Conservation (phyloP, 2,888 invertebrate genomes). For the Blastobasis adustella region DNA sequence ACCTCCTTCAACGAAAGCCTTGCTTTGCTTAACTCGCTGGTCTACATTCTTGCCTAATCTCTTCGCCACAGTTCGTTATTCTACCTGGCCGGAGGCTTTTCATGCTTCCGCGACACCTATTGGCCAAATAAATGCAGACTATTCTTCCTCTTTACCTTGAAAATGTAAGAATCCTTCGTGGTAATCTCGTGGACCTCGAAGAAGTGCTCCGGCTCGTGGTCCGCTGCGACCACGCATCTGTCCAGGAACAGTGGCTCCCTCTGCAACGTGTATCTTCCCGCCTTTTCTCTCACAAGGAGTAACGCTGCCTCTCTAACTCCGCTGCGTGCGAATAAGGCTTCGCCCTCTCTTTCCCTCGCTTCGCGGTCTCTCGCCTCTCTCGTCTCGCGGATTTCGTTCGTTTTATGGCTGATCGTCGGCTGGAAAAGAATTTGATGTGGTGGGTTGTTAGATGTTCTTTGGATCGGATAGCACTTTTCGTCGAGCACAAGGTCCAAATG, state of each 20-base stretch:
- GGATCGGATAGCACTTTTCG: too few species aligned
- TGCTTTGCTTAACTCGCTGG: too few species aligned
- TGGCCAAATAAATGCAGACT: too few species aligned
- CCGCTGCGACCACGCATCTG: conserved; percentile 92
- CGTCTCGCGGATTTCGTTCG: conserved; percentile 76
- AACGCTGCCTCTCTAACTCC: conserved; percentile 91
- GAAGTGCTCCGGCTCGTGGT: conserved; percentile 93
- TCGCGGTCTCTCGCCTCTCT: conserved; percentile 61
- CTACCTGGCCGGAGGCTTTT: too few species aligned
- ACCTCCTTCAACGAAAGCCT: too few species aligned
- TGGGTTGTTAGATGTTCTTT: background rate
- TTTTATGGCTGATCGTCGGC: conserved; percentile 83
- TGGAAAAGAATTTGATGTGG: conserved; percentile 32
- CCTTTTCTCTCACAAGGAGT: conserved; percentile 91
- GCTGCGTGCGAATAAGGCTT: conserved; percentile 79
- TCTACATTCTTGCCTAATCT: too few species aligned
- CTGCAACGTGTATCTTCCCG: conserved; percentile 88
- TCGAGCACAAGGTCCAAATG: too few species aligned
- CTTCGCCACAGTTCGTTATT: too few species aligned
- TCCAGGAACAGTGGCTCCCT: conserved; percentile 94
- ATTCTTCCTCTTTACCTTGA: conserved; percentile 83
- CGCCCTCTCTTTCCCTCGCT: conserved; percentile 60
- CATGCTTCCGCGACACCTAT: too few species aligned
- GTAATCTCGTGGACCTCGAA: conserved; percentile 96
- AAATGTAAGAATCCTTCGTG: conserved; percentile 94